phyloP scores from a whole-genome alignment of 2,888 invertebrate genomes.

The Smittia aterrima region DNA sequence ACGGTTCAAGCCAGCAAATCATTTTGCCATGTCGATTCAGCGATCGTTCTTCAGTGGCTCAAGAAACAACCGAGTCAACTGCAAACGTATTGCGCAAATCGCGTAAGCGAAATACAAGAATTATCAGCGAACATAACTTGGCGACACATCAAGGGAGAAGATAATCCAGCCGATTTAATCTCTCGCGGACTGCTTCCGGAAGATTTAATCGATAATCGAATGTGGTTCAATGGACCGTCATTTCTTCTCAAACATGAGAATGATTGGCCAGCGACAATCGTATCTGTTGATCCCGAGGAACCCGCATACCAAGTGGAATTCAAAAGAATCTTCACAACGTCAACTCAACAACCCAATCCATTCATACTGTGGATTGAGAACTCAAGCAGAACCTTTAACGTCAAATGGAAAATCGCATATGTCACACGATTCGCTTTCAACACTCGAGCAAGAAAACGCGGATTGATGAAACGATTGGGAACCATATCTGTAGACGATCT shows the following conservation, averaged over 20 bases:
- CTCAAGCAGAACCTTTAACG: too few relatives aligned
- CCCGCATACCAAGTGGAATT: background rate
- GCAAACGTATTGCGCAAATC: conserved; percentile 44
- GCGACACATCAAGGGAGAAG: conserved; percentile 44
- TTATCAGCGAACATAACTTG: conserved; percentile 42
- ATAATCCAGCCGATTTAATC: conserved; percentile 45
- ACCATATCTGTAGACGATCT: too few relatives aligned
- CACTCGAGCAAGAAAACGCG: too few relatives aligned
- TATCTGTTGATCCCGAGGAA: background rate
- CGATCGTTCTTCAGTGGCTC: conserved; percentile 39
- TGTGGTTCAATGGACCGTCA: conserved; percentile 45
- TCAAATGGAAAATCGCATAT: too few relatives aligned
- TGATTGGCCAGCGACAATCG: conserved; percentile 36
- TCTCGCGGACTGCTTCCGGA: conserved; percentile 44
- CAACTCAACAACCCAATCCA: too few relatives aligned
- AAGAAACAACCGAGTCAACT: conserved; percentile 1
- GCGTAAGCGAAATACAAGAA: conserved; percentile 44
- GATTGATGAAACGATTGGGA: too few relatives aligned
- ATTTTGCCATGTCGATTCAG: conserved; percentile 42
- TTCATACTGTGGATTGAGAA: too few relatives aligned
- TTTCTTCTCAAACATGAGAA: conserved; percentile 42
- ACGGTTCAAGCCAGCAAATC: background rate
- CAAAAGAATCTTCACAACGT: background rate
- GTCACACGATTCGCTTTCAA: too few relatives aligned
- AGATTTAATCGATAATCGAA: conserved; percentile 40